Percentiles rank a stretch among this genome's conserved stretches.
Evolutionary conservation across 2,797 vertebrate genomes (phyloP).

Genomic region (Dicrostonyx torquatus): DNA sequence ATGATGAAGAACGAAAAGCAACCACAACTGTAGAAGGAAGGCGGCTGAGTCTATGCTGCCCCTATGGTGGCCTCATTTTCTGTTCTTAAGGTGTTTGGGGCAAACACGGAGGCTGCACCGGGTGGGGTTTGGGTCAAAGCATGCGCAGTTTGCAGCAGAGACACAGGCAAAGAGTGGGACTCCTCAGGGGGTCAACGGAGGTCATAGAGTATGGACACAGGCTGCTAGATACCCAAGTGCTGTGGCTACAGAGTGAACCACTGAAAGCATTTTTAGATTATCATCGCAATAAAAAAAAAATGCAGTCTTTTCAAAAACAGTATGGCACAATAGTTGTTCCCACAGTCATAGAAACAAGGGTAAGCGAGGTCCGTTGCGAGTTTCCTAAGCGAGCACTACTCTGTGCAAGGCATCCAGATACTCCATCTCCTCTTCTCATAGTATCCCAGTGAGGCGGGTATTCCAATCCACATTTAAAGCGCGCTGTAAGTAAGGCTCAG

Average conservation of each 20-base stretch:
- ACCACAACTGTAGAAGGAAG: not conserved
- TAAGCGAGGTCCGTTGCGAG: not conserved
- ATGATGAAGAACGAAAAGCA: not conserved
- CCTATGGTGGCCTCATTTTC: not conserved
- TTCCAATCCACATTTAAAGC: not conserved
- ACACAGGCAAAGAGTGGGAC: not conserved
- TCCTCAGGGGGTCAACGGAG: rapidly evolving
- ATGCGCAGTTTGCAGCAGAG: not conserved
- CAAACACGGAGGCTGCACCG: not conserved
- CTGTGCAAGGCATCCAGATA: not conserved
- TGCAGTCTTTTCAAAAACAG: not conserved
- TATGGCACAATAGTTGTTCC: not conserved
- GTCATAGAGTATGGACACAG: too few relatives aligned
- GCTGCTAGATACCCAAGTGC: not conserved
- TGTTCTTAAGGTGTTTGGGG: not conserved
- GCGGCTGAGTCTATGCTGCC: not conserved
- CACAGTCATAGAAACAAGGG: not conserved
- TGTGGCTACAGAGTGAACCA: not conserved
- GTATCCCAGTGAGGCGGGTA: not conserved
- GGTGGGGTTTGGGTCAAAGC: not conserved
- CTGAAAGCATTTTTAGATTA: not conserved
- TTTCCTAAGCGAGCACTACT: not conserved
- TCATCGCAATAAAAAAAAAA: not conserved
- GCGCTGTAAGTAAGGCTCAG: not conserved
- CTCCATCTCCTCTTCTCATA: not conserved